Conservation (phyloP, 1,140 invertebrate species). For the Bombus superbus region DNA sequence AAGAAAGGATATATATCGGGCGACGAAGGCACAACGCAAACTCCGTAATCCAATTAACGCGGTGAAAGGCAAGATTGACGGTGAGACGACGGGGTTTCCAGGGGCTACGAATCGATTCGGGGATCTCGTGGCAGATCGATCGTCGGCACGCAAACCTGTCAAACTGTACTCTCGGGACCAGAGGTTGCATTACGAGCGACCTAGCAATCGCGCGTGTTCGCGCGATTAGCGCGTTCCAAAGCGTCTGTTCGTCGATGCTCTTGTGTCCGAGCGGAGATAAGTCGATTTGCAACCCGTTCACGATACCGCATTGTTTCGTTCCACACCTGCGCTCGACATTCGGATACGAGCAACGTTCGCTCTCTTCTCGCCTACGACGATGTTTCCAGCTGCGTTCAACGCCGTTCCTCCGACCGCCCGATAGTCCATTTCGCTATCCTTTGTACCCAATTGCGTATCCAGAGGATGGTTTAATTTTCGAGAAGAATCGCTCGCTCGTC, state of each 20-base stretch:
- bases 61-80: constrained; percentile 67
- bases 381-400: not conserved
- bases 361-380: not conserved
- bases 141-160: constrained; percentile 57
- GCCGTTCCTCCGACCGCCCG: not conserved
- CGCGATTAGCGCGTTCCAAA: constrained; percentile 58
- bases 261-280: constrained; percentile 55
- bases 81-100: constrained; percentile 63
- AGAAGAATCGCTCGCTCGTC: not conserved
- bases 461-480: not conserved
- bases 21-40: constrained; percentile 48
- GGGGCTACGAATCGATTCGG: constrained; percentile 56
- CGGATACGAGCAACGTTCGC: not conserved
- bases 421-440: not conserved
- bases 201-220: constrained; percentile 53
- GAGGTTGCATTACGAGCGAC: constrained; percentile 57
- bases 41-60: constrained; percentile 67
- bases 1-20: constrained; percentile 24
- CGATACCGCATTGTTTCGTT: constrained; percentile 41
- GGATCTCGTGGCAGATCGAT: constrained; percentile 50
- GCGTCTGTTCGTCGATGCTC: constrained; percentile 27
- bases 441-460: not conserved
- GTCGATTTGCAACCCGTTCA: constrained; percentile 53
- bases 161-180: constrained; percentile 56
- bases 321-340: constrained; percentile 22